Base-by-base conservation (phyloP, 1,140 invertebrate species). In the Paracyclopina nana region DNA sequence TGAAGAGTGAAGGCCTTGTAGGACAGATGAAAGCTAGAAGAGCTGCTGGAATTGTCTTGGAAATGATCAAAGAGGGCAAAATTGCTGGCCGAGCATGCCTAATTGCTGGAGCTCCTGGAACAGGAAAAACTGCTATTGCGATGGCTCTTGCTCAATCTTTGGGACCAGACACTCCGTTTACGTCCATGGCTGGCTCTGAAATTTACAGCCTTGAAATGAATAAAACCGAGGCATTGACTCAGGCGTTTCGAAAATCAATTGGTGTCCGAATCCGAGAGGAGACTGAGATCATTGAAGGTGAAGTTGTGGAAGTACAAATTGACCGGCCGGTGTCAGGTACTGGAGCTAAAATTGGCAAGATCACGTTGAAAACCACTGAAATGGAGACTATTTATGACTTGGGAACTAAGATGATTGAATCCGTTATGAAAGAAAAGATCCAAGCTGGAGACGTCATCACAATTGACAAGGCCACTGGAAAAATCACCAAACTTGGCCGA, bases 381-480 rank as follows among this genome's bases (percentile, higher is more conserved):
- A 99, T 98, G 94, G 94, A 99, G 67, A 97, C 94, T 0, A 81
- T 96, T 53, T 99, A 97, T 65, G 94, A 99, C 65, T 72, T 98
- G 59, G 94, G 94, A 24, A 82, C 82, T 46, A 99, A 98, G 72
- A 97, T 99, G 79, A 94, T 97, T 53, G 94, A 99, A 63, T 83
- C 82, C 51, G 72, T 97, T 30, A 79, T 88, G 56, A 96, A 96
- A 62, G 92, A 98, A 64, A 96, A 95, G 68, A 79, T 86, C 12
- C 81, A 85, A 73, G 78, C 82, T 42, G 90, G 90, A 5, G 91
- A 97, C 67, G 85, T 97, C 2, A 86, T 97, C 24, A 92, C 88
- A 1, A 94, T 97, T 59, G 91, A 97, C 62, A 96, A 95, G 68
- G 87, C 90, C 1, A 94, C 87, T 0, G 94, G 92, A 8, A 95